Conservation (phyloP, 1,140 invertebrate genomes). For the Sesamia nonagrioides region DNA sequence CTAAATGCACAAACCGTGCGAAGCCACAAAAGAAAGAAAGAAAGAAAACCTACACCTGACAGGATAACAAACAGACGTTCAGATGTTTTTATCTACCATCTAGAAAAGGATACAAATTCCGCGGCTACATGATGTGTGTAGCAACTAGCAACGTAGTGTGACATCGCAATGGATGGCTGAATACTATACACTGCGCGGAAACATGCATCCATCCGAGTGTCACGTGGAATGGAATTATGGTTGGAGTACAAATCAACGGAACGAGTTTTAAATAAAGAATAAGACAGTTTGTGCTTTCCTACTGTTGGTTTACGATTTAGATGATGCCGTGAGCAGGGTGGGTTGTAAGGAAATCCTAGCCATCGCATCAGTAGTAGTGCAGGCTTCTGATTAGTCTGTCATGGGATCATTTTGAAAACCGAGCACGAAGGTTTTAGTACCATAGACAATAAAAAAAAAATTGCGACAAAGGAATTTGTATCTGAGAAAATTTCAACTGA, state of each 20-base stretch:
- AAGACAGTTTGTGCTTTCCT: background rate
- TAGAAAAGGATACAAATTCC: slow-evolving; percentile 36
- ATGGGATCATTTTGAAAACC: no score
- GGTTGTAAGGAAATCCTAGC: no score
- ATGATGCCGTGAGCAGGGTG: no score
- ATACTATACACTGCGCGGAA: background rate
- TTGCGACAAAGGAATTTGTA: no score
- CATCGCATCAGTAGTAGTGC: no score
- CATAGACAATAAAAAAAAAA: no score
- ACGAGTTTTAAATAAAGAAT: background rate
- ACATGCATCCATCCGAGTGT: background rate
- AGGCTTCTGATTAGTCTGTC: no score
- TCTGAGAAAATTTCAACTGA: no score
- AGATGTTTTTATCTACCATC: slow-evolving; percentile 17
- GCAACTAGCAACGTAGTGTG: slow-evolving; percentile 1
- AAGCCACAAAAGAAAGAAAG: no score
- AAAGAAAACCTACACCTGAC: slow-evolving; percentile 3
- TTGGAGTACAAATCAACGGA: background rate
- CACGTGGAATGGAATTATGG: background rate
- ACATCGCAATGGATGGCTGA: slow-evolving; percentile 1
- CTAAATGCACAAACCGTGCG: no score
- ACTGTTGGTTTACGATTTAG: no score
- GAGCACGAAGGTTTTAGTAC: no score
- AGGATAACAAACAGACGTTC: slow-evolving; percentile 11
- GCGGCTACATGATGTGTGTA: background rate